Base-by-base conservation (phyloP, 2,888 invertebrate genomes). In the Hesperia comma region DNA sequence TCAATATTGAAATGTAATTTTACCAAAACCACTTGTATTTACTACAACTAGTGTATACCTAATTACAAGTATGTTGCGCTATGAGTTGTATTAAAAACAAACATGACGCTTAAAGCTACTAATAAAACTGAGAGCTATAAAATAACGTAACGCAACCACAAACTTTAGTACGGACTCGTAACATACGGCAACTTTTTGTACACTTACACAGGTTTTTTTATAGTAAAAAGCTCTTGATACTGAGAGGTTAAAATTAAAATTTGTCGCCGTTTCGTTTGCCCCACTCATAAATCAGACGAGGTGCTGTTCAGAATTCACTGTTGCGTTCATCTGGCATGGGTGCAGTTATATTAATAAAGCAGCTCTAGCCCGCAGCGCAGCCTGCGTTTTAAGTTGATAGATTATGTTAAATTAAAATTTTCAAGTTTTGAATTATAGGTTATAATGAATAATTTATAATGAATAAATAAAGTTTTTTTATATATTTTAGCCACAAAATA, bases 221-320 rank as follows among this genome's bases (percentile, higher is more conserved):
- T 56, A 69, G 60, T 69, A 61, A 61, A 70, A 69, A 58, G 17
- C 70, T 63, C 69, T 69, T 68, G 56, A 70, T 68, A 71, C 64
- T 66, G 68, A 70, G 63, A 70, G 71, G 69, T 67, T 71, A 63
- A 73, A 73, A 72, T 72, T 72, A 67, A 64, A 72, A 70, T 69
- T 71, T 71, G 69, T 71, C 70, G 63, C 69, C 70, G 71, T 69
- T 74, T 69, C 69, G 69, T 72, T 74, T 67, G 71, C 72, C 72
- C 72, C 70, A 74, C 75, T 76, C 75, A 73, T 74, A 71, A 76
- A 75, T 76, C 74, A 76, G 69, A 73, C 71, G 69, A 70, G 74
- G 72, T 69, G 72, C 69, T 73, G 69, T 76, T 74, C 74, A 74
- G 70, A 74, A 67, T 56, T 73, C 74, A 74, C 71, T 70, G 73